Conservation (phyloP, 2,888 invertebrate genomes). For the Eueremaeus valkanovi region DNA sequence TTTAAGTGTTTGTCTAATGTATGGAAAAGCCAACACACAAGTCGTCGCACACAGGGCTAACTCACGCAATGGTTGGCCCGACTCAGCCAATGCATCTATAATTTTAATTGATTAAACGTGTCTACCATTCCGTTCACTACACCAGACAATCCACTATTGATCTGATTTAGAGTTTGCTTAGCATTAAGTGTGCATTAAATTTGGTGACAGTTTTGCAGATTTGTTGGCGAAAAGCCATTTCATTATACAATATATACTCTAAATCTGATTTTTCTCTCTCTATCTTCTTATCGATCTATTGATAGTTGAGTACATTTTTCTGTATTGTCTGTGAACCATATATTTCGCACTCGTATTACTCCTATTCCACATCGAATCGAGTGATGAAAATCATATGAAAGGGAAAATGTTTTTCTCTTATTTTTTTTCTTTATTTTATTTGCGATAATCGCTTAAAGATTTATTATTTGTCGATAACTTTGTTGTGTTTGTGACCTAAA, state of each 20-base stretch:
- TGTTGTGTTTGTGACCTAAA: background rate
- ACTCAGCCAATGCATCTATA: background rate
- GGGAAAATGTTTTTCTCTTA: background rate
- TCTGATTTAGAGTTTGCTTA: background rate
- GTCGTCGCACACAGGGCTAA: background rate
- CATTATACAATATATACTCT: background rate
- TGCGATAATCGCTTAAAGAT: constrained; percentile 1
- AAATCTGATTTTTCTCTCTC: no score
- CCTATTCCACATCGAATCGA: background rate
- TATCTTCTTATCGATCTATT: background rate
- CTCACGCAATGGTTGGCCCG: background rate
- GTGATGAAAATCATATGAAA: background rate
- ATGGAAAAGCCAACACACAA: background rate
- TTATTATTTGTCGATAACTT: constrained; percentile 10
- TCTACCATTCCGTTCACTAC: background rate
- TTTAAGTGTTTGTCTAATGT: constrained; percentile 1
- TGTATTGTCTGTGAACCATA: background rate
- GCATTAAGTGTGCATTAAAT: background rate
- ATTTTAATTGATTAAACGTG: constrained; percentile 22
- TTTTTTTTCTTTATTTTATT: background rate
- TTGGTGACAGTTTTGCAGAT: background rate
- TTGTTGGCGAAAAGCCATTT: background rate
- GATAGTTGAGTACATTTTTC: background rate
- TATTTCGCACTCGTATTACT: background rate
- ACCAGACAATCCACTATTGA: background rate